Evolutionary conservation across 2,888 invertebrate species (phyloP), one percentile per base, ranked within the genome.

Genomic region (Melanophora roralis): DNA sequence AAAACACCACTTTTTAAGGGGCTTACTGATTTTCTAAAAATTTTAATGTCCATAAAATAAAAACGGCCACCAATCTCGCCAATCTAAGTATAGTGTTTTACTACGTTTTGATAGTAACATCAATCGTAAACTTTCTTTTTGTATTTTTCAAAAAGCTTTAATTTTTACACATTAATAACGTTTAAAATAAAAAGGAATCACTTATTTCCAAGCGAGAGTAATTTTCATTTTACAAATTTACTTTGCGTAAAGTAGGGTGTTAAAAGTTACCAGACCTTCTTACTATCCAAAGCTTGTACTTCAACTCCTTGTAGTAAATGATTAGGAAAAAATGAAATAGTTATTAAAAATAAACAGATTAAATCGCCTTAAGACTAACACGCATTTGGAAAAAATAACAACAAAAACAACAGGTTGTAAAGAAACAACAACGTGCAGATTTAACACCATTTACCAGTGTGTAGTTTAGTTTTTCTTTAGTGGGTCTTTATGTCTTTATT

Each of bases 401-500:
- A 59, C 8, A 19, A 38, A 8, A 34, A 19, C 27, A 5, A 12
- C 49, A 62, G 27, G 32, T 38, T 27, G 34, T 32, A 60, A 40
- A 57, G 62, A n/a, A n/a, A n/a, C n/a, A n/a, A 23, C 60, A 62
- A 62, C 68, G 21, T 69, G 59, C 55, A 65, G 65, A 43, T 65
- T 79, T 72, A 68, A 76, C 72, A 76, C 76, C 62, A 76, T 80
- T 76, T 57, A 59, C 75, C 68, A 76, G 72, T n/a, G n/a, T n/a
- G n/a, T 23, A 51, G 67, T 68, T 72, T 57, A 55, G 14, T 67
- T 27, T 32, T 45, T 60, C 16, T n/a, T 65, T 43, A 14, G 14
- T 1, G 6, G 40, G 21, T 21, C 36, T 60, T 27, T 14, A 68
- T 32, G 65, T 53, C 71, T 71, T 60, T n/a, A n/a, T 60, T 65